Percentiles rank a stretch among this genome's conserved stretches.
phyloP scores from a whole-genome alignment of 2,888 invertebrate species.

The Microplitis deprimator region DNA sequence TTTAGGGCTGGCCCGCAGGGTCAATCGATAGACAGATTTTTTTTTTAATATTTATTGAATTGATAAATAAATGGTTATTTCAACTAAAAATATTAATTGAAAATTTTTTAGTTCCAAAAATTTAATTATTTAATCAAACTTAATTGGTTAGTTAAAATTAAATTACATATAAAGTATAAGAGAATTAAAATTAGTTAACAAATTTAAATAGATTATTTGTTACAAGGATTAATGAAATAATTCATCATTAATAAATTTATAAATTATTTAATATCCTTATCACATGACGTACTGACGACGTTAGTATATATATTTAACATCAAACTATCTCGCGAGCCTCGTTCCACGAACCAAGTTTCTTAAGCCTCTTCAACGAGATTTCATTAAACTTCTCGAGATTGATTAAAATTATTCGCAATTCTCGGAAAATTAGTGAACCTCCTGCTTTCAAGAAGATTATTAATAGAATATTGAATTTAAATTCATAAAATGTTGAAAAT shows the following conservation, averaged over 20 bases:
- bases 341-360: constrained; percentile 41
- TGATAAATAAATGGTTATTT: neutral
- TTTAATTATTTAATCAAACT: neutral
- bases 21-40: too few relatives aligned
- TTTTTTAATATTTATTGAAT: neutral
- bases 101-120: neutral
- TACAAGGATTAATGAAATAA: neutral
- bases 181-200: neutral
- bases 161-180: neutral
- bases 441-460: neutral
- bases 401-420: constrained; percentile 57
- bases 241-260: neutral
- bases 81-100: neutral
- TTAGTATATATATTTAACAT: neutral
- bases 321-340: neutral
- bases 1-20: too few relatives aligned
- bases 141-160: neutral
- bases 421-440: constrained; percentile 24
- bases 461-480: neutral
- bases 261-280: neutral
- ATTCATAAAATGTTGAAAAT: constrained; percentile 6
- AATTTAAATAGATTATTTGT: neutral
- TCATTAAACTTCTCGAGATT: constrained; percentile 58
- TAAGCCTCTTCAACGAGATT: constrained; percentile 57
- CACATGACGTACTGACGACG: constrained; percentile 1